Conservation (phyloP, 2,113 vertebrate genomes). For the Cisticola juncidis region DNA sequence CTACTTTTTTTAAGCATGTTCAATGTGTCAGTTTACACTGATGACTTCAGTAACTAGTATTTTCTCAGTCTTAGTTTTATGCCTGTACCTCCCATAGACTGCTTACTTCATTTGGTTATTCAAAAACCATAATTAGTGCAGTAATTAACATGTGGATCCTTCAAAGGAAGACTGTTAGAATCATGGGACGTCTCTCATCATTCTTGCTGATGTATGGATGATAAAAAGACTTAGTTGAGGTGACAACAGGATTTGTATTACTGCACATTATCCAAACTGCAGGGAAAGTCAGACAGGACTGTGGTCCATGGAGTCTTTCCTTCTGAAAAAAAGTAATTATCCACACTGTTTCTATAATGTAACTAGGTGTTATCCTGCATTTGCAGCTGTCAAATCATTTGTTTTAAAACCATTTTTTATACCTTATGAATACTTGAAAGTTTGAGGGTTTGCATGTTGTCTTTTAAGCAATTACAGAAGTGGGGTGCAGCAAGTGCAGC, state of each 20-base stretch:
- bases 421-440: constrained; percentile 66
- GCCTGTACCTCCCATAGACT: constrained; percentile 78
- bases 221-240: constrained; percentile 74
- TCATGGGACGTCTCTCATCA: constrained; percentile 73
- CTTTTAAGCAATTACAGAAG: constrained; percentile 57
- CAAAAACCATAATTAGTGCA: constrained; percentile 81
- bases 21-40: constrained; percentile 75
- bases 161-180: constrained; percentile 75
- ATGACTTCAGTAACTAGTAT: constrained; percentile 78
- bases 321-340: constrained; percentile 77
- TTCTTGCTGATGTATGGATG: constrained; percentile 72
- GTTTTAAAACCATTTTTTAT: constrained; percentile 72
- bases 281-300: constrained; percentile 71
- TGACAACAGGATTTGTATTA: constrained; percentile 69
- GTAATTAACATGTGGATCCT: constrained; percentile 81
- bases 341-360: constrained; percentile 81
- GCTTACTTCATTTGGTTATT: constrained; percentile 81
- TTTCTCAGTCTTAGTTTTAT: constrained; percentile 76
- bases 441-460: constrained; percentile 62
- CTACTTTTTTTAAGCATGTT: constrained; percentile 68
- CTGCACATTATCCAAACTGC: constrained; percentile 65
- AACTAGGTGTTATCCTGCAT: constrained; percentile 77
- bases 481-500: constrained; percentile 36
- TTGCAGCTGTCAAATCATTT: constrained; percentile 80
- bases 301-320: constrained; percentile 65